Conservation (phyloP, 2,113 vertebrate genomes). For the Taurulus bubalis region DNA sequence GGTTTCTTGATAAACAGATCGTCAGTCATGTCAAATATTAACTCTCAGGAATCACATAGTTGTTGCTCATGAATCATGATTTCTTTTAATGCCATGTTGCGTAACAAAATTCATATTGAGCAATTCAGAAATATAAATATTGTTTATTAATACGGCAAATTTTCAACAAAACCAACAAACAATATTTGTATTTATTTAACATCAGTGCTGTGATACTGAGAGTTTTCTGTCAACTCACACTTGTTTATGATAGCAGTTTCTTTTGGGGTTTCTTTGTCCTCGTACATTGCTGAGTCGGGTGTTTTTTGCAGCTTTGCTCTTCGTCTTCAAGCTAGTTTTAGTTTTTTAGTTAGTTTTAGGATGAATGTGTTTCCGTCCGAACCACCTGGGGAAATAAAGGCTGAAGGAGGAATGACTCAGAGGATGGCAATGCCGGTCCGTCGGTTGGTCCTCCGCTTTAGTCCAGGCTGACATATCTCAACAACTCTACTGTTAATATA, state of each 20-base stretch:
- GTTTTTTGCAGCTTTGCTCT: not conserved
- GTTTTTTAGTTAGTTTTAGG: not conserved
- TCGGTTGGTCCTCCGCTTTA: no score
- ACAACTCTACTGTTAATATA: no score
- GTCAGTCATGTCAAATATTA: not conserved
- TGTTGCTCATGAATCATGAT: not conserved
- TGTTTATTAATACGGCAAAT: no score
- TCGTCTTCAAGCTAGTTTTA: not conserved
- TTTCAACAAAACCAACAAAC: no score
- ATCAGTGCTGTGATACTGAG: not conserved
- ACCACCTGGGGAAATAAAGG: no score
- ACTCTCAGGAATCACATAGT: not conserved
- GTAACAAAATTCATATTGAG: not conserved
- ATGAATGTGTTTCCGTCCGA: slow-evolving; percentile 26
- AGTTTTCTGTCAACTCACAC: not conserved
- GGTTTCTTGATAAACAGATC: not conserved
- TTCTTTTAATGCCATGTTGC: not conserved
- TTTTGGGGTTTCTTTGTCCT: slow-evolving; percentile 2
- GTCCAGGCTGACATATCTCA: no score
- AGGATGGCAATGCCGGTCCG: no score
- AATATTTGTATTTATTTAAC: not conserved
- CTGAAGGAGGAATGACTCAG: no score
- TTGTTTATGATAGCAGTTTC: slow-evolving; percentile 14
- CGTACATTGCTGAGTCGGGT: not conserved
- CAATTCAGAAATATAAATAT: not conserved